These are phyloP conservation scores for Metacarcinus magister DNA, from an alignment of 2,888 invertebrate genomes.

Conservation along the genomic window DNA sequence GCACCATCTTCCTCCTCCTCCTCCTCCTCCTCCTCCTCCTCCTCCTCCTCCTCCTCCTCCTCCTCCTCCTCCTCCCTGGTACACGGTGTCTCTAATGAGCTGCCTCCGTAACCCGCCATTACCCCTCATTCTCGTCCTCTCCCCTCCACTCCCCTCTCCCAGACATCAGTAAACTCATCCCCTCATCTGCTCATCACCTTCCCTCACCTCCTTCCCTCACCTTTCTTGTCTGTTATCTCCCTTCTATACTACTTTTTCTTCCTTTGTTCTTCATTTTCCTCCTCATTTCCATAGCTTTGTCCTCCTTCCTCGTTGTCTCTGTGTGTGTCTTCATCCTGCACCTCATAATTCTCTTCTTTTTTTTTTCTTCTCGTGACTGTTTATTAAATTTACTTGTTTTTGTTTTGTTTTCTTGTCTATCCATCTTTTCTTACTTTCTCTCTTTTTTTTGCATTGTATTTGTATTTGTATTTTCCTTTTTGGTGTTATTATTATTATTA, in stretches of 20 bases:
- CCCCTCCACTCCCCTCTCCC: not conserved
- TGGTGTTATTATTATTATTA: not conserved
- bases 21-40: constrained; percentile 48
- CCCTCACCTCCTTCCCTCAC: not conserved
- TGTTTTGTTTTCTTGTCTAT: not conserved
- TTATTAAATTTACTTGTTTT: not conserved
- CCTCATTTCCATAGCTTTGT: not conserved
- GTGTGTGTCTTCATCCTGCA: not conserved
- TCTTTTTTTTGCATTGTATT: too few species aligned
- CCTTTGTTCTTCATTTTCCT: not conserved
- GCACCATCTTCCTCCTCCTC: not conserved
- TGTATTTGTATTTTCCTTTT: too few species aligned
- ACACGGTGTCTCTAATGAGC: constrained; percentile 10
- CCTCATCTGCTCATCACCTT: not conserved
- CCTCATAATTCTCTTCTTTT: not conserved
- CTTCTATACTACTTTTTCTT: not conserved
- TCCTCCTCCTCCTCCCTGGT: not conserved
- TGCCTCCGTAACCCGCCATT: constrained; percentile 28
- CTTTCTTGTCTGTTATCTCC: not conserved
- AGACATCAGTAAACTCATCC: constrained; percentile 3
- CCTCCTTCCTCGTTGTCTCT: not conserved
- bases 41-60: constrained; percentile 48
- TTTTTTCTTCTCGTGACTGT: too few species aligned
- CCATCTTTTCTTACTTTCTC: not conserved
- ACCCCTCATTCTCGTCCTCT: not conserved